Evolutionary conservation across 1,140 invertebrate species (phyloP).

Genomic region (Drosophila littoralis): DNA sequence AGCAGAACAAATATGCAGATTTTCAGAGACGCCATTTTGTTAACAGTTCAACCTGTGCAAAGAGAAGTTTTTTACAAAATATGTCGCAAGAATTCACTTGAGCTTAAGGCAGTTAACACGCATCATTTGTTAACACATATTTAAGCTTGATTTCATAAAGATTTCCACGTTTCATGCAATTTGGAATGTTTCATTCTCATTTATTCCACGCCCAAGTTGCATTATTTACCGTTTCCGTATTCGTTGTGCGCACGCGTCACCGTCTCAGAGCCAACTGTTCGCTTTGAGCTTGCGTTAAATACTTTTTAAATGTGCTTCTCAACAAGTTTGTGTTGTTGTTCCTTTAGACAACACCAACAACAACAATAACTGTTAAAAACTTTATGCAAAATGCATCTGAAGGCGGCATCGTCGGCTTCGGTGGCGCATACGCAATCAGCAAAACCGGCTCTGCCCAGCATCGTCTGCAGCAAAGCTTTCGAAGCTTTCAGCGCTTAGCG

Average conservation of each 20-base stretch:
- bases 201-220: conserved; percentile 8
- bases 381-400: conserved; percentile 63
- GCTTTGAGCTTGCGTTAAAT: conserved; percentile 7
- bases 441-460: conserved; percentile 50
- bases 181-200: conserved; percentile 35
- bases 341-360: conserved; percentile 9
- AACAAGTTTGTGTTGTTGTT: conserved; percentile 43
- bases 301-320: conserved; percentile 42
- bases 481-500: background rate
- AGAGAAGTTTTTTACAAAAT: conserved; percentile 51
- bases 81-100: background rate
- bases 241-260: conserved; percentile 57
- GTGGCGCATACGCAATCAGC: conserved; percentile 63
- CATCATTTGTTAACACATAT: background rate
- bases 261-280: conserved; percentile 55
- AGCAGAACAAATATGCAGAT: conserved; percentile 79
- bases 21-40: conserved; percentile 76
- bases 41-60: conserved; percentile 56
- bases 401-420: conserved; percentile 7
- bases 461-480: conserved; percentile 10
- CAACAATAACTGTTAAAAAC: conserved; percentile 23
- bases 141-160: conserved; percentile 12
- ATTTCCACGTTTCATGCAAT: conserved; percentile 28
- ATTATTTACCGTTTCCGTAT: conserved; percentile 48
- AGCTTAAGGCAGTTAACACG: too few relatives aligned